These are phyloP conservation scores for Luidia sarsii DNA, from an alignment of 53 echinoderm and acorn worm species.

Conservation along the genomic window DNA sequence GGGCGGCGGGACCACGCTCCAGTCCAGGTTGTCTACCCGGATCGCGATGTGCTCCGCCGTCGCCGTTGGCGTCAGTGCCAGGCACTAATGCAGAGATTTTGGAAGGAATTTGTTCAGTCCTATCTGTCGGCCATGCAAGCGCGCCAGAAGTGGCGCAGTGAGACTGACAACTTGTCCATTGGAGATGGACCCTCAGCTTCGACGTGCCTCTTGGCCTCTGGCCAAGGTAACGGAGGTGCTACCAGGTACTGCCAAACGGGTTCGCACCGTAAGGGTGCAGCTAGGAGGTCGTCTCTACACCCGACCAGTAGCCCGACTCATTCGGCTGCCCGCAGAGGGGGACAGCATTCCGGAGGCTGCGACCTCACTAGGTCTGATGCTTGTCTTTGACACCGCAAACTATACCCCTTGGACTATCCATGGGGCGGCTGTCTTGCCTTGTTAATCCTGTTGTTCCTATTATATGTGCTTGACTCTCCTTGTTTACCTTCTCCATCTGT, in stretches of 20 bases:
- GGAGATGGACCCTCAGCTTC: conserved; percentile 14
- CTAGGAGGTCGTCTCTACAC: neutral
- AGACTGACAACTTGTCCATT: neutral
- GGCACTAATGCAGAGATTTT: conserved; percentile 26
- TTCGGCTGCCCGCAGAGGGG: neutral
- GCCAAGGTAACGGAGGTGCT: neutral
- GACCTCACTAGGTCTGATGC: neutral
- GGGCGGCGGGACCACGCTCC: conserved; percentile 39
- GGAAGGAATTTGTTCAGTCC: conserved; percentile 20
- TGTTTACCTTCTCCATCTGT: neutral
- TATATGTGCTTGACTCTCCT: neutral
- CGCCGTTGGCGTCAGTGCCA: too few relatives aligned
- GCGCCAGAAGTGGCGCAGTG: conserved; percentile 24
- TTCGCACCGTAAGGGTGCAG: neutral
- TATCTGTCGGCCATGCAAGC: conserved; percentile 24
- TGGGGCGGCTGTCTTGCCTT: neutral
- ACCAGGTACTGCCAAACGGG: neutral
- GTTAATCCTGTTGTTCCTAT: neutral
- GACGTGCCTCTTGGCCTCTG: neutral
- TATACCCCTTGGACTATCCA: neutral
- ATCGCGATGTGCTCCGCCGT: conserved; percentile 1
- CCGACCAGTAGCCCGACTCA: too few relatives aligned
- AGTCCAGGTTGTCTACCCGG: conserved; percentile 29
- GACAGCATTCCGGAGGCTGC: neutral
- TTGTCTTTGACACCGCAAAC: neutral